Evolutionary conservation across 2,888 invertebrate genomes (phyloP).

Genomic region (Eristalis arbustorum): DNA sequence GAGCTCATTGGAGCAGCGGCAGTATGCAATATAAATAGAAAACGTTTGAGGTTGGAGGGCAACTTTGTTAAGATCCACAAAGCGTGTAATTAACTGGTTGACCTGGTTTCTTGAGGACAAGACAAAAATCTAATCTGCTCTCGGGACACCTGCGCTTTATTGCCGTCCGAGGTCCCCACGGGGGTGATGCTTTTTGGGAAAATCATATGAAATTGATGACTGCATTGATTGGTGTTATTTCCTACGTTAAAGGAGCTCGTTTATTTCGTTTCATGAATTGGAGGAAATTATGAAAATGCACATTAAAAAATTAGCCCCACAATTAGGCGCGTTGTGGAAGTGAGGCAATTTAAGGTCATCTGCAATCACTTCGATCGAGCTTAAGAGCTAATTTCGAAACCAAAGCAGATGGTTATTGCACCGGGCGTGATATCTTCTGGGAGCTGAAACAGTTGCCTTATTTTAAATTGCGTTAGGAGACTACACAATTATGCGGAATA

Average conservation of each 20-base stretch:
- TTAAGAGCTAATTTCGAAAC: no score
- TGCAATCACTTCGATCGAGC: no score
- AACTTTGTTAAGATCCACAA: background rate
- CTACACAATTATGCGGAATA: no score
- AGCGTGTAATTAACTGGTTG: background rate
- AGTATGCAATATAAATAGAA: slow-evolving; percentile 39
- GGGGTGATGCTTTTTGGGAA: background rate
- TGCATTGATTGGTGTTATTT: background rate
- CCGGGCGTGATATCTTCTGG: no score
- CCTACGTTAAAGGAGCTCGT: background rate
- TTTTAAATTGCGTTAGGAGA: no score
- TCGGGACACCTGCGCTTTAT: slow-evolving; percentile 13
- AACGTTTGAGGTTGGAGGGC: slow-evolving; percentile 29
- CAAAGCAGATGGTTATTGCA: no score
- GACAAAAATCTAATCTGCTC: background rate
- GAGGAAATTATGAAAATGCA: no score
- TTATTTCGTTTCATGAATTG: background rate
- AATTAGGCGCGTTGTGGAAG: no score
- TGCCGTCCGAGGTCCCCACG: background rate
- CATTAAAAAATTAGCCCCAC: no score
- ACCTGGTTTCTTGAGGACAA: slow-evolving; percentile 9
- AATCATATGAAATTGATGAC: background rate
- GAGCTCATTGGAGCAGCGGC: background rate
- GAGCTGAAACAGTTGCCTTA: no score
- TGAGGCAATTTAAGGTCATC: no score